phyloP scores from a whole-genome alignment of 1,140 invertebrate species.

The Drosophila setifemur region DNA sequence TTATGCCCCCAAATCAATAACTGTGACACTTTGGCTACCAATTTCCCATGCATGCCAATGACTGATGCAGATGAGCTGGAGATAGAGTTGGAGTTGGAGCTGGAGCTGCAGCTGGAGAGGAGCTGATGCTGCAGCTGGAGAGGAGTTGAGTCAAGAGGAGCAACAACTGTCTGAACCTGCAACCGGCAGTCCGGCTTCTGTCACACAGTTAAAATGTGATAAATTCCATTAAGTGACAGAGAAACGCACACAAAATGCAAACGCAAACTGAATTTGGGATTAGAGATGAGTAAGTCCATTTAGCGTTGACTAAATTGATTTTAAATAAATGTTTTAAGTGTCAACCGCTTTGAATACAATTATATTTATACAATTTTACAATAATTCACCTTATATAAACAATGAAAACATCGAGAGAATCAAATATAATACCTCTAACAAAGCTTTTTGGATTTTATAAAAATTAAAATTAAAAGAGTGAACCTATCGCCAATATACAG shows the following conservation, averaged over 20 bases:
- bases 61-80: slow-evolving; percentile 29
- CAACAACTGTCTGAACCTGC: slow-evolving; percentile 27
- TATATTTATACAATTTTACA: too few species aligned
- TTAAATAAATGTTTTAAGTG: too few species aligned
- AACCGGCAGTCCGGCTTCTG: slow-evolving; percentile 61
- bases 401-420: too few species aligned
- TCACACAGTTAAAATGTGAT: slow-evolving; percentile 79
- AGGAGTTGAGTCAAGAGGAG: background rate
- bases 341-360: too few species aligned
- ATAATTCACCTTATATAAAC: too few species aligned
- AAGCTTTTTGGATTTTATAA: too few species aligned
- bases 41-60: slow-evolving; percentile 62
- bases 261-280: slow-evolving; percentile 23
- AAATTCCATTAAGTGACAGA: slow-evolving; percentile 78
- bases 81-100: slow-evolving; percentile 24
- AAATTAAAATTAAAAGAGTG: too few species aligned
- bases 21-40: slow-evolving; percentile 62
- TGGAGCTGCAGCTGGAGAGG: slow-evolving; percentile 12
- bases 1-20: slow-evolving; percentile 69
- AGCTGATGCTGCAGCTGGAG: background rate
- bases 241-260: slow-evolving; percentile 45
- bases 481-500: too few species aligned
- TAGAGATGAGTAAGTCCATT: slow-evolving; percentile 18
- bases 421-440: too few species aligned
- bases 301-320: too few species aligned